phyloP scores from a whole-genome alignment of 1,140 invertebrate species.

The Cherax quadricarinatus region DNA sequence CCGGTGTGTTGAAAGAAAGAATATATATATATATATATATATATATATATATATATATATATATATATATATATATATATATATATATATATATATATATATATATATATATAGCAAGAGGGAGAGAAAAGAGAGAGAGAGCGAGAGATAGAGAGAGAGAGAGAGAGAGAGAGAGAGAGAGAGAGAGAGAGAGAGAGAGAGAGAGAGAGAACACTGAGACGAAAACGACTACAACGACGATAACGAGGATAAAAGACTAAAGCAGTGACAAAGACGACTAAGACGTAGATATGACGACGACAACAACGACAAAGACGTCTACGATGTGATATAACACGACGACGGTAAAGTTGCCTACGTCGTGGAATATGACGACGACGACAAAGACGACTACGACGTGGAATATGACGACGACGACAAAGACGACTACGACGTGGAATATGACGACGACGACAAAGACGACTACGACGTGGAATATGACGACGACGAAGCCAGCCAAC shows the following conservation, averaged over 20 bases:
- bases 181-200: background rate
- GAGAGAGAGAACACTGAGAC: background rate
- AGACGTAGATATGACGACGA: too few relatives aligned
- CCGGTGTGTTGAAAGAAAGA: too few relatives aligned
- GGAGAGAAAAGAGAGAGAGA: background rate
- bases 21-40: too few relatives aligned
- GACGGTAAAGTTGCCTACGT: background rate
- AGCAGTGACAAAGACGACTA: background rate
- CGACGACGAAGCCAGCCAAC: conserved; percentile 23
- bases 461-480: too few relatives aligned
- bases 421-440: background rate
- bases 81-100: too few relatives aligned
- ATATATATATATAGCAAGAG: too few relatives aligned
- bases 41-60: too few relatives aligned
- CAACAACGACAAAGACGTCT: background rate
- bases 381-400: too few relatives aligned
- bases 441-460: too few relatives aligned
- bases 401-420: background rate
- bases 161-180: background rate
- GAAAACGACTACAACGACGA: background rate
- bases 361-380: background rate
- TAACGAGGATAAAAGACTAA: background rate
- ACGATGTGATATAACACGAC: background rate
- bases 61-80: too few relatives aligned
- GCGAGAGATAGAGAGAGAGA: too few relatives aligned